A percentile compares a stretch with the other conserved stretches of the same genome.
Conservation (phyloP, 2,888 invertebrate species). For the Agriopis aurantiaria region DNA sequence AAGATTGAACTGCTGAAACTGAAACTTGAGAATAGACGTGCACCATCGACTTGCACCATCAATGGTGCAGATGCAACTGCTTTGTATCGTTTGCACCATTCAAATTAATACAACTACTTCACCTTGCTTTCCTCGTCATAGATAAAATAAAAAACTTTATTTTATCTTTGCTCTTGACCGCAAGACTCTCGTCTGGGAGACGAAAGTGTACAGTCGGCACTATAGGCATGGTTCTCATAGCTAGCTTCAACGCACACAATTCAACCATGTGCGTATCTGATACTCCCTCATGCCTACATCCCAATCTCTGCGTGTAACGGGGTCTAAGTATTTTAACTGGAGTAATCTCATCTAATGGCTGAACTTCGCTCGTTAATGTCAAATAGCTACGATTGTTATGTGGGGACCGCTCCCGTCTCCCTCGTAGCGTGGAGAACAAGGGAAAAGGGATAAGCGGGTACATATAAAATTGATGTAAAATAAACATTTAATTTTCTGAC, state of each 20-base stretch:
- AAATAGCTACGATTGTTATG: constrained; percentile 72
- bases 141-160: too few relatives aligned
- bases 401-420: constrained; percentile 52
- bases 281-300: not conserved
- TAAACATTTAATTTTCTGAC: too few relatives aligned
- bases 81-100: too few relatives aligned
- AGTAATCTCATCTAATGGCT: constrained; percentile 73
- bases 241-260: too few relatives aligned
- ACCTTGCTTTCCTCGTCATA: too few relatives aligned
- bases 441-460: constrained; percentile 15
- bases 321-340: constrained; percentile 60
- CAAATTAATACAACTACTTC: too few relatives aligned
- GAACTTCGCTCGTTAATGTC: constrained; percentile 75
- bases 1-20: too few relatives aligned
- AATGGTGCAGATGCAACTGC: too few relatives aligned
- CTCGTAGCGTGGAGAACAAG: constrained; percentile 35
- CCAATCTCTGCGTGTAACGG: constrained; percentile 29
- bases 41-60: too few relatives aligned
- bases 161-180: too few relatives aligned
- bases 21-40: too few relatives aligned
- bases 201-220: not conserved
- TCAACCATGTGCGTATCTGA: not conserved
- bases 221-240: not conserved
- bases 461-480: too few relatives aligned
- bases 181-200: not conserved